A percentile compares a stretch with the other conserved stretches of the same genome.
Evolutionary conservation across 2,888 invertebrate genomes (phyloP).

Genomic region (Cosmorhoe ocellata): DNA sequence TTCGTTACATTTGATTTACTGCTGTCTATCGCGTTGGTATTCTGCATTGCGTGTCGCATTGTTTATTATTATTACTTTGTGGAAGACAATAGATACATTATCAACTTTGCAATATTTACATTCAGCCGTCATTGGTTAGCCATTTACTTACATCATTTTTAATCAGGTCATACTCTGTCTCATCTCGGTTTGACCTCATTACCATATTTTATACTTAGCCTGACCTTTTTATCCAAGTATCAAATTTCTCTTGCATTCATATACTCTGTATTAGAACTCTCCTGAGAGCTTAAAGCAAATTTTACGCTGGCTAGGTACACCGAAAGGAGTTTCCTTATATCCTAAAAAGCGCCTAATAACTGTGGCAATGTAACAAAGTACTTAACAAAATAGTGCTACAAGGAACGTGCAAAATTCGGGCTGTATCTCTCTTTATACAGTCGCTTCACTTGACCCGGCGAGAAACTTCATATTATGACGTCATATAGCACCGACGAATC

Average conservation of each 20-base stretch:
- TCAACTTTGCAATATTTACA: conserved; percentile 12
- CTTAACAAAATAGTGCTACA: too few species aligned
- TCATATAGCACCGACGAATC: conserved; percentile 17
- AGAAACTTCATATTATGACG: conserved; percentile 4
- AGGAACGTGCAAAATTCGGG: too few species aligned
- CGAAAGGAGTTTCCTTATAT: too few species aligned
- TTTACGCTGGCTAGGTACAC: too few species aligned
- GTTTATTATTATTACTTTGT: conserved; percentile 10
- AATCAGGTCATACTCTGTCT: too few species aligned
- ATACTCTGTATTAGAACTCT: not conserved
- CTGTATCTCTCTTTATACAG: too few species aligned
- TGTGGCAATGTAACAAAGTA: too few species aligned
- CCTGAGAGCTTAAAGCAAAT: too few species aligned
- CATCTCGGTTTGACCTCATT: too few species aligned
- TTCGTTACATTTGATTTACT: conserved; percentile 30
- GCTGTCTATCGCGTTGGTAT: conserved; percentile 1
- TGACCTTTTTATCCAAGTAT: not conserved
- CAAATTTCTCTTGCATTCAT: conserved; percentile 7
- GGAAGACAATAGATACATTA: conserved; percentile 16
- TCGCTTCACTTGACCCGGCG: conserved; percentile 23
- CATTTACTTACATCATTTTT: too few species aligned
- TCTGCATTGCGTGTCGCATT: conserved; percentile 17
- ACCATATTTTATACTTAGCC: not conserved
- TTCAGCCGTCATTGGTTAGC: not conserved
- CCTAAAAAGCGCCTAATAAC: too few species aligned